Evolutionary conservation across 2,888 invertebrate species (phyloP), one percentile per base, ranked within the genome.

Genomic region (Patella depressa): DNA sequence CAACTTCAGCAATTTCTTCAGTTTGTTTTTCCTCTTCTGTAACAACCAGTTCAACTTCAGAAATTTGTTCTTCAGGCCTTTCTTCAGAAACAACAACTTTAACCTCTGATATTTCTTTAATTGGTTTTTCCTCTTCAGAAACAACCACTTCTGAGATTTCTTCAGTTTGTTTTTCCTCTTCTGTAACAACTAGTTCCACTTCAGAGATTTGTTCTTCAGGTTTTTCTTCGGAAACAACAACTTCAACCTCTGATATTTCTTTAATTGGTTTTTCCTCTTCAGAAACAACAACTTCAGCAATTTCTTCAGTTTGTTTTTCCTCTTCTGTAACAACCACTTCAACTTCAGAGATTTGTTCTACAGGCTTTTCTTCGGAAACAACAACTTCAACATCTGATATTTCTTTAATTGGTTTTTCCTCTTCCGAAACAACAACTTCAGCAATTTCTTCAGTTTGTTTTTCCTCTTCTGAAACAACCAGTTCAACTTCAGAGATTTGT

Each of bases 1-100:
- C 19, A 15, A 78, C 24, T 59, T 73, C 72, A 14, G 70, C 29
- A 15, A 74, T 54, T 71, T 82, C 82, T 65, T 78, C 79, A 24
- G 78, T 74, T 17, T 73, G 74, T 53, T 65, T 65, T 65, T 65
- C 65, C 14, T 65, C 65, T 12, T 55, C 53, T 24, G 24, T 24
- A 65, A 65, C 11, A 19, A 53, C 54, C 34, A 54, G n/a, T 17
- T 15, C 9, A 19, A 55, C 54, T 55, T 55, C 65, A 24, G 65
- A 65, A 4, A 19, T 55, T 29, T 73, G 53, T 53, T 57, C 74
- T 59, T 73, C 73, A 53, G 59, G n/a, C 12, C 59, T 65, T 53
- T 76, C 76, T 24, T 34, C 15, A 9, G 53, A 53, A 24, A 72
- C 45, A 45, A 45, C 45, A 45, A 45, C 45, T 45, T 45, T 9